Base-by-base conservation (phyloP, 2,888 invertebrate species). In the Oscheius onirici region DNA sequence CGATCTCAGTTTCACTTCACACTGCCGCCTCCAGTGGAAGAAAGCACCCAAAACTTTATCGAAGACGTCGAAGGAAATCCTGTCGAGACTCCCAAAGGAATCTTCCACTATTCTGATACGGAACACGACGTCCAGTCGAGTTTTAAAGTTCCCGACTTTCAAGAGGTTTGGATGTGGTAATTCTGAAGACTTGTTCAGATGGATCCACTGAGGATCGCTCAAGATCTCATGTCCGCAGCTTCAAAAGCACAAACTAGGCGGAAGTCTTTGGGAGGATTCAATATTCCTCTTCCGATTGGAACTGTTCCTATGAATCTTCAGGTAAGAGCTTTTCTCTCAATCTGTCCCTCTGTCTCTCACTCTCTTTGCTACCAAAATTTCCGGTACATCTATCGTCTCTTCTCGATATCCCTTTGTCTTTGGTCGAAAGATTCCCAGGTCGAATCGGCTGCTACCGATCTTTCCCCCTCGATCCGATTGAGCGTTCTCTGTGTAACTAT, bases 51-150 rank as follows among this genome's bases (percentile, higher is more conserved):
- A 17, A 49, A 22, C 17, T 49, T 49, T 22, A 8, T 63, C 26
- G 49, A 63, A 63, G 63, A 63, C 34, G 28, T 20, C 10, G 46
- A 58, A 17, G 69, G 69, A 8, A 26, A 60, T 40, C 22, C 43
- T n/a, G 24, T 57, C 1, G 57, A 58, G 43, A 24, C 60, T 15
- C 78, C 78, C n/a, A 61, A 72, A 66, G 78, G 78, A 58, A 49
- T 78, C 28, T 78, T 72, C 52, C 76, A 78, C 28, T 78, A 70
- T 67, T 76, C 73, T 66, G 76, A 78, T 66, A 76, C 74, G 6
- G 78, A 74, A 17, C 34, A 72, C 41, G 61, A 75, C 55, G 69
- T 78, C 20, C 69, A 72, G 46, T 54, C 78, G 20, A 69, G 65
- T n/a, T 78, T 78, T 40, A 71, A 69, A 65, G 66, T 78, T 57